Evolutionary conservation across 2,113 vertebrate species (phyloP).

Genomic region (Colistium nudipinnis): DNA sequence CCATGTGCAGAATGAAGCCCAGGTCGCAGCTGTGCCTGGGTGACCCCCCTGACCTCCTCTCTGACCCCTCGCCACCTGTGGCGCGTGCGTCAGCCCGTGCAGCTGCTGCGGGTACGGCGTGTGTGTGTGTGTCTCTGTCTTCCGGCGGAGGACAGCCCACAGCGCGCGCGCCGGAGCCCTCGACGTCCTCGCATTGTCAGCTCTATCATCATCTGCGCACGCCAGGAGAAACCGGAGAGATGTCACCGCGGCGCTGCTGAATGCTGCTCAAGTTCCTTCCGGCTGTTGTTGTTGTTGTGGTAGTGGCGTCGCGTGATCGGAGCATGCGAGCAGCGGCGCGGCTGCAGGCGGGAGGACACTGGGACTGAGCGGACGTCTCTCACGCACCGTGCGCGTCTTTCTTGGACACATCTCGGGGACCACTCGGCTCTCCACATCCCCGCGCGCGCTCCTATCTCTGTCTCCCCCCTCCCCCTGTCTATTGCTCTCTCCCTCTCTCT

Average conservation of each 20-base stretch:
- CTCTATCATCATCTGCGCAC: slow-evolving; percentile 72
- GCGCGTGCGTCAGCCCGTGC: slow-evolving; percentile 51
- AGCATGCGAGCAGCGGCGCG: slow-evolving; percentile 59
- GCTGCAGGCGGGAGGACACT: slow-evolving; percentile 55
- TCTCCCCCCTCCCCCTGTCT: too few species aligned
- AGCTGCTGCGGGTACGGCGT: too few species aligned
- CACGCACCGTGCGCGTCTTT: slow-evolving; percentile 43
- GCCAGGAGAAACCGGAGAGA: slow-evolving; percentile 61
- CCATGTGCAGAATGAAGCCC: background rate
- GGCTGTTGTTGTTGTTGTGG: background rate
- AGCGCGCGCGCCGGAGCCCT: background rate
- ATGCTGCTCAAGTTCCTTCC: slow-evolving; percentile 33
- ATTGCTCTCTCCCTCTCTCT: background rate
- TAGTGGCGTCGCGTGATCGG: background rate
- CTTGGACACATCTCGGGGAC: slow-evolving; percentile 58
- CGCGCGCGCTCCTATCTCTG: too few species aligned
- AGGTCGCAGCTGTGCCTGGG: background rate
- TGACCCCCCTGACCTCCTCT: background rate
- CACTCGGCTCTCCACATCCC: too few species aligned
- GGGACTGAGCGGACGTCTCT: slow-evolving; percentile 55
- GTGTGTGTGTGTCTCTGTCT: background rate
- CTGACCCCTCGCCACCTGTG: slow-evolving; percentile 66
- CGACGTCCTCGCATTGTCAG: slow-evolving; percentile 33
- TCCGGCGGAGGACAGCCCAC: background rate
- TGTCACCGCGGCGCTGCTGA: slow-evolving; percentile 61